Percentiles rank a stretch among this genome's conserved stretches.
Evolutionary conservation across 2,797 vertebrate species (phyloP).

Genomic region (Caiman crocodilus): DNA sequence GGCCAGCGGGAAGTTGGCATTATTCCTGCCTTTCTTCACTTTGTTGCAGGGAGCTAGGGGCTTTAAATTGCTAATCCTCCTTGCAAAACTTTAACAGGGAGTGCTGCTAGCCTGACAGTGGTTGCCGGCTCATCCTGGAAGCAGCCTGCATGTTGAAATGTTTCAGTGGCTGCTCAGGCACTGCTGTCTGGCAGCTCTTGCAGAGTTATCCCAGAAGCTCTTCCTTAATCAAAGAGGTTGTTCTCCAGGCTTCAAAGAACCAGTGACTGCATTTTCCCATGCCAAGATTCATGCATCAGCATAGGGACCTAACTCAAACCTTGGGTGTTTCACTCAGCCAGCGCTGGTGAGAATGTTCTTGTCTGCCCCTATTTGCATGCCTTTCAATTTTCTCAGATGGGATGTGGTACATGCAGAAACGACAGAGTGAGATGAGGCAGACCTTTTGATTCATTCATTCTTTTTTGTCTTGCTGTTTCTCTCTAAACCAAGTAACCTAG

Average conservation of each 20-base stretch:
- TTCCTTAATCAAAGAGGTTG: background rate
- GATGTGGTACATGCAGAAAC: background rate
- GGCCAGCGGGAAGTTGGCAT: background rate
- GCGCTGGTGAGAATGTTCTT: background rate
- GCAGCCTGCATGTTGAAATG: background rate
- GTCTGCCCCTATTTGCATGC: background rate
- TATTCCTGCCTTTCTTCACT: background rate
- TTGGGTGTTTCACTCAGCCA: background rate
- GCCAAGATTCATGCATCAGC: background rate
- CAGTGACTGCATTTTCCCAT: background rate
- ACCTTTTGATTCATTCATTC: background rate
- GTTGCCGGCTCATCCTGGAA: background rate
- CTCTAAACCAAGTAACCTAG: background rate
- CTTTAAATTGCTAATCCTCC: background rate
- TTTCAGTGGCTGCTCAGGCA: background rate
- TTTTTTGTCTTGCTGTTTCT: background rate
- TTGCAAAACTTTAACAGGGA: fast-evolving
- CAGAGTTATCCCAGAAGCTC: background rate
- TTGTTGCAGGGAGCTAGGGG: background rate
- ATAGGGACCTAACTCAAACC: background rate
- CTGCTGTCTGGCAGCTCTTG: background rate
- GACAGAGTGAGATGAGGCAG: background rate
- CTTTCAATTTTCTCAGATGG: background rate
- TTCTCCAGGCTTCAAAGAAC: background rate
- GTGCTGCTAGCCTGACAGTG: background rate